phyloP scores from a whole-genome alignment of 2,888 invertebrate genomes.

The Heliconius sara region DNA sequence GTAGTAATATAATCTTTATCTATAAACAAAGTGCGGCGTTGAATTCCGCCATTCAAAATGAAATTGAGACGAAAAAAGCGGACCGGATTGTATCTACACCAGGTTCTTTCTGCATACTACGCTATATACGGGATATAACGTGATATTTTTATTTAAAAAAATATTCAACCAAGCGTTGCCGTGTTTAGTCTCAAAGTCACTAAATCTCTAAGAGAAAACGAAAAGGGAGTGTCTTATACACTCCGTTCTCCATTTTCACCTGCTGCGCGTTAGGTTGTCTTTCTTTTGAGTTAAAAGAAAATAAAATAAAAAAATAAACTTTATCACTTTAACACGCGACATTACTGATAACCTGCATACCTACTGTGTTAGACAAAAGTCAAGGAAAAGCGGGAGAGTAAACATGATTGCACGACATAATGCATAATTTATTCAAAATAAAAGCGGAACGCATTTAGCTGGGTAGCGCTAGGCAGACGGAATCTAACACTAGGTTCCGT shows the following conservation, averaged over 20 bases:
- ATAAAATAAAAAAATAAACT: neutral
- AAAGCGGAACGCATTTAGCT: too few relatives aligned
- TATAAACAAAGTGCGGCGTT: too few relatives aligned
- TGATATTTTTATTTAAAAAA: neutral
- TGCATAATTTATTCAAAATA: neutral
- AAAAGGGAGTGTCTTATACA: too few relatives aligned
- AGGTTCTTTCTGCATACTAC: neutral
- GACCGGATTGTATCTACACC: neutral
- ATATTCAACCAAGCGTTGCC: too few relatives aligned
- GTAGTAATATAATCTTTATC: too few relatives aligned
- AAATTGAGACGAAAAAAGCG: too few relatives aligned
- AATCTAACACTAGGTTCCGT: too few relatives aligned
- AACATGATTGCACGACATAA: neutral
- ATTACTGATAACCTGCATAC: slow-evolving; percentile 27
- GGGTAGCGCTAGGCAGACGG: too few relatives aligned
- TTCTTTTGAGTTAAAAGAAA: neutral
- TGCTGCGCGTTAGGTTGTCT: too few relatives aligned
- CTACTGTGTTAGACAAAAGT: slow-evolving; percentile 16
- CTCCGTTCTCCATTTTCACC: too few relatives aligned
- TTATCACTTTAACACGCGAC: neutral
- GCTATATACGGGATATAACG: neutral
- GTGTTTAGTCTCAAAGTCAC: too few relatives aligned
- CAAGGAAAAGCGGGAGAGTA: slow-evolving; percentile 24
- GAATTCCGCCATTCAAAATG: neutral
- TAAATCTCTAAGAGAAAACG: too few relatives aligned